Conservation (phyloP, 92 coral and sea anemone species). For the Palythoa heliodiscus region DNA sequence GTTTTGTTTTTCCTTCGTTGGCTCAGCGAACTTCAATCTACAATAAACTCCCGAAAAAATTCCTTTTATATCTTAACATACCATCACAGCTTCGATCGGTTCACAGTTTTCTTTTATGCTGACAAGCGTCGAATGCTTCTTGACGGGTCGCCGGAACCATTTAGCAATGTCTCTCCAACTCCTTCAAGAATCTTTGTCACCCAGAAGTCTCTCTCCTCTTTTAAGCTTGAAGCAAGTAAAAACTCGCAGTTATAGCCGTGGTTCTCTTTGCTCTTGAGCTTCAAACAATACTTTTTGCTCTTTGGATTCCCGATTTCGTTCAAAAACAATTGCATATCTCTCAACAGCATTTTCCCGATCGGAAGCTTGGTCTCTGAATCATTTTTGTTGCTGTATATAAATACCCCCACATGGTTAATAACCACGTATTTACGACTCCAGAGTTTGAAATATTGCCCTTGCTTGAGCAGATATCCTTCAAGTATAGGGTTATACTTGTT, state of each 20-base stretch:
- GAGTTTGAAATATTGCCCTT: slow-evolving; percentile 43
- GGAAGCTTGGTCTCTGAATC: slow-evolving; percentile 43
- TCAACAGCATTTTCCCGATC: slow-evolving; percentile 34
- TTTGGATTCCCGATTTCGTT: slow-evolving; percentile 26
- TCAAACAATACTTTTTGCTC: slow-evolving; percentile 28
- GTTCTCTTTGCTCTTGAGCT: slow-evolving; percentile 21
- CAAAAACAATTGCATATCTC: slow-evolving; percentile 28
- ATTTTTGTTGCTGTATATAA: slow-evolving; percentile 26
- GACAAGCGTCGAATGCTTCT: slow-evolving; percentile 15
- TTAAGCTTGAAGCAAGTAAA: slow-evolving; percentile 23
- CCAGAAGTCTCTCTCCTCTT: slow-evolving; percentile 42
- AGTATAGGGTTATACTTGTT: slow-evolving; percentile 39
- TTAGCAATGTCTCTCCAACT: slow-evolving; percentile 24
- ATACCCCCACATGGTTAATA: slow-evolving; percentile 43
- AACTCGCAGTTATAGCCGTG: slow-evolving; percentile 20
- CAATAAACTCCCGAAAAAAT: not conserved
- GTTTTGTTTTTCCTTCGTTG: not conserved
- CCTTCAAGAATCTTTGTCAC: slow-evolving; percentile 47
- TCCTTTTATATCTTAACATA: not conserved
- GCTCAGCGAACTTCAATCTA: not conserved
- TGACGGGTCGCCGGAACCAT: not conserved
- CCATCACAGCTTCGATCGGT: not conserved
- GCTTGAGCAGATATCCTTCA: slow-evolving; percentile 44
- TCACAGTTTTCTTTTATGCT: not conserved
- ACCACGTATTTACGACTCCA: slow-evolving; percentile 47